Percentiles rank a stretch among this genome's conserved stretches.
phyloP scores from a whole-genome alignment of 2,888 invertebrate genomes.

The Yponomeuta cagnagella region DNA sequence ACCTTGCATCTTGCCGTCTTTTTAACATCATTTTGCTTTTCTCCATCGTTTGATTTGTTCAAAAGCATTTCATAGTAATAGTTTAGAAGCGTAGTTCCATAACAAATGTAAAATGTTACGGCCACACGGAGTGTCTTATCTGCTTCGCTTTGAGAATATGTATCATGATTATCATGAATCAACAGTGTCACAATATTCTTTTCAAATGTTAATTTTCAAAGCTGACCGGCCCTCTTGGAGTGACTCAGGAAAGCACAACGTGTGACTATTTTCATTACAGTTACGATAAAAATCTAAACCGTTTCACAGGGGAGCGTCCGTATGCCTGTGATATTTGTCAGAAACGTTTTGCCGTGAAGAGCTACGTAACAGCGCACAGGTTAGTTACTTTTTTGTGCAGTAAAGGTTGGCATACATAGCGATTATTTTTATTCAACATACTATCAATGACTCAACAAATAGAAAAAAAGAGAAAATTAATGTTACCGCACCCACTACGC shows the following conservation, averaged over 20 bases:
- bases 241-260: too few species aligned
- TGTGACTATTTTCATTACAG: not conserved
- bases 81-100: not conserved
- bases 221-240: too few species aligned
- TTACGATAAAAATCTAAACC: constrained; percentile 10
- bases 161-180: too few species aligned
- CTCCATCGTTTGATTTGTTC: constrained; percentile 30
- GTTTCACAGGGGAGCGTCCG: constrained; percentile 79
- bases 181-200: too few species aligned
- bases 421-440: too few species aligned
- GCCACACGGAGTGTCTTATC: too few species aligned
- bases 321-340: constrained; percentile 87
- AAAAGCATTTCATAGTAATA: constrained; percentile 10
- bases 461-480: too few species aligned
- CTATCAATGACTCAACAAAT: too few species aligned
- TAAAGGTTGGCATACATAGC: not conserved
- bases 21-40: constrained; percentile 57
- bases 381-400: constrained; percentile 27
- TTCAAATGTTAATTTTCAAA: too few species aligned
- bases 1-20: constrained; percentile 73
- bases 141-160: too few species aligned
- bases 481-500: too few species aligned
- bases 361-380: constrained; percentile 87
- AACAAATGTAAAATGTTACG: too few species aligned
- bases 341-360: constrained; percentile 87